These are phyloP conservation scores for Corticium candelabrum DNA, from an alignment of 37 sponge, comb jelly and placozoan species.

Conservation along the genomic window DNA sequence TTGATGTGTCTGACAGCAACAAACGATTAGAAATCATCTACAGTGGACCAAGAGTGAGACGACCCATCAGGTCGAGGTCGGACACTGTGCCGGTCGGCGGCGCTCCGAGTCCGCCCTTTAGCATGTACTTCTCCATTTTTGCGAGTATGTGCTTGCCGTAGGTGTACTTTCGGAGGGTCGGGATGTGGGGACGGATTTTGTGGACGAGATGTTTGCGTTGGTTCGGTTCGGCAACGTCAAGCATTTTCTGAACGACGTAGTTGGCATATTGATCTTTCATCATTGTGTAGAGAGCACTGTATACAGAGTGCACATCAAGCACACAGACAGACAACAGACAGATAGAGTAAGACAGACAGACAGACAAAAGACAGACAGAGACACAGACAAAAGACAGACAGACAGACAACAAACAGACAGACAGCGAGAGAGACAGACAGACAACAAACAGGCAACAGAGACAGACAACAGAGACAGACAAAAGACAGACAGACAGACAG, in stretches of 20 bases:
- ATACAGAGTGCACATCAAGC: too few relatives aligned
- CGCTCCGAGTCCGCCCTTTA: constrained; percentile 20
- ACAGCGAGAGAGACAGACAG: too few relatives aligned
- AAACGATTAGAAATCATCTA: too few relatives aligned
- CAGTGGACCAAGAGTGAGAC: too few relatives aligned
- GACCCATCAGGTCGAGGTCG: too few relatives aligned
- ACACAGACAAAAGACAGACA: not conserved
- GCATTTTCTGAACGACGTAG: constrained; percentile 89
- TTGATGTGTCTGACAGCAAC: too few relatives aligned
- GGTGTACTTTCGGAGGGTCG: constrained; percentile 63
- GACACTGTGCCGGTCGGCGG: not conserved
- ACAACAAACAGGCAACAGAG: constrained; percentile 7
- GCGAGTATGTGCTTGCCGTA: constrained; percentile 89
- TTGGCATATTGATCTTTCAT: constrained; percentile 94
- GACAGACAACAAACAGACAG: too few relatives aligned
- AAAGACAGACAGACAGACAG: not conserved
- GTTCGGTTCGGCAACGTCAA: constrained; percentile 72
- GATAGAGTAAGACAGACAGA: not conserved
- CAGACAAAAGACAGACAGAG: not conserved
- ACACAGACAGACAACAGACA: not conserved
- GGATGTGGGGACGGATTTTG: constrained; percentile 64
- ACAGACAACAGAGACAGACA: not conserved
- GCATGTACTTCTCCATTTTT: constrained; percentile 67
- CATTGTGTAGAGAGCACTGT: constrained; percentile 69
- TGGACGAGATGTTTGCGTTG: constrained; percentile 61